Base-by-base conservation (phyloP, 2,797 vertebrate species). In the Gymnoscopelus microlampas region DNA sequence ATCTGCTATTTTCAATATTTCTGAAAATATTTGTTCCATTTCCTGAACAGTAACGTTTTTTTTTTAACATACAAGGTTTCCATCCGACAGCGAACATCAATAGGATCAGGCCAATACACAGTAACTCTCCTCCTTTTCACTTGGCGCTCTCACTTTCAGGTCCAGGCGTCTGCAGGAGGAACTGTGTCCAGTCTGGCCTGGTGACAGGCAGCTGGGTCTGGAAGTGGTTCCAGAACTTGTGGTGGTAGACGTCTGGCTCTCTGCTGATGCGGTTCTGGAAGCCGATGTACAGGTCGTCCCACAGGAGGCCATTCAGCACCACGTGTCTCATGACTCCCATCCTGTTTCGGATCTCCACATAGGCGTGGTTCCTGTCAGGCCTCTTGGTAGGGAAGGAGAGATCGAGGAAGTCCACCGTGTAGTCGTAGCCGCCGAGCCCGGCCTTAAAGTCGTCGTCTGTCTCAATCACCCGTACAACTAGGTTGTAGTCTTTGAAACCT, bases 201-300 rank as follows among this genome's bases (percentile, higher is more conserved):
- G 35, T 62, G 3, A 90, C 26, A 0, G 94, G 93, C 11, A 95
- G 86, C 50, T 93, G 85, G 32, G 85, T 93, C 79, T 95, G 94
- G 76, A 95, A 95, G 76, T 94, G 93, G 71, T 94, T 95, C 94
- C 95, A 96, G 76, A 96, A 95, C 85, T 94, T 95, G 79, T 95
- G 94, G 70, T 95, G 94, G 78, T 95, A 95, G 71, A 92, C 60
- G 62, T 96, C 94, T 2, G 95, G 95, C 23, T 95, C 88, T 71
- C 94, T 73, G 78, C 82, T 91, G 29, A 95, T 83, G 67, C 89
- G 83, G 63, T 93, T 95, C 84, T 95, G 95, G 82, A 94, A 96
- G 73, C 95, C 94, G n/a, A 95, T 95, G 73, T 95, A 95, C 26
- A 95, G 80, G 55, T 94, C 89, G 9, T 95, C 95, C 94, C 94